These are phyloP conservation scores for Idaea biselata DNA, from an alignment of 2,888 invertebrate genomes.

Conservation along the genomic window DNA sequence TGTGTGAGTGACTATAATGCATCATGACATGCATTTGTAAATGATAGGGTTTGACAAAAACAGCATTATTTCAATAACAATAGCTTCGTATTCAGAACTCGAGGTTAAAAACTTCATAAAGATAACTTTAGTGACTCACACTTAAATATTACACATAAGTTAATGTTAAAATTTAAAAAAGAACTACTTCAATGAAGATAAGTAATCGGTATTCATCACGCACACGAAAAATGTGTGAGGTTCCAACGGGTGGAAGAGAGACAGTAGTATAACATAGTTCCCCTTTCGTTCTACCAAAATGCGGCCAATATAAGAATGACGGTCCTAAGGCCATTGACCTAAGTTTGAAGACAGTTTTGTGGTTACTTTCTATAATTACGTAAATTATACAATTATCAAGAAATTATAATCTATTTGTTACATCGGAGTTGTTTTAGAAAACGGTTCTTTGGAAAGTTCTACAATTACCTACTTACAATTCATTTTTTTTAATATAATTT, in stretches of 20 bases:
- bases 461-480: no score
- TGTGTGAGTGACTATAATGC: conserved; percentile 20
- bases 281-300: conserved; percentile 71
- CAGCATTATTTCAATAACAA: conserved; percentile 8
- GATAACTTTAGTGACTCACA: conserved; percentile 71
- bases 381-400: conserved; percentile 9
- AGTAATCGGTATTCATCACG: conserved; percentile 75
- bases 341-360: conserved; percentile 46
- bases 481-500: no score
- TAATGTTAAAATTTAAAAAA: conserved; percentile 62
- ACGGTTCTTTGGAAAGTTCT: not conserved
- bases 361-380: conserved; percentile 11
- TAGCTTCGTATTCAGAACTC: conserved; percentile 45
- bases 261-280: conserved; percentile 46
- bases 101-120: conserved; percentile 50
- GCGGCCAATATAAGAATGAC: conserved; percentile 79
- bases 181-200: conserved; percentile 55
- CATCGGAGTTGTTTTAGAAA: conserved; percentile 10
- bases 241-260: conserved; percentile 51
- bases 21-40: not conserved
- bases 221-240: conserved; percentile 67
- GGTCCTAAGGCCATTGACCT: conserved; percentile 72
- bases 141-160: conserved; percentile 31
- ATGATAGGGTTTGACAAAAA: conserved; percentile 5
- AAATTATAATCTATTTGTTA: conserved; percentile 6